Percentiles rank a stretch among this genome's conserved stretches.
Conservation (phyloP, 2,113 vertebrate species). For the Corythornis madagascariensis region DNA sequence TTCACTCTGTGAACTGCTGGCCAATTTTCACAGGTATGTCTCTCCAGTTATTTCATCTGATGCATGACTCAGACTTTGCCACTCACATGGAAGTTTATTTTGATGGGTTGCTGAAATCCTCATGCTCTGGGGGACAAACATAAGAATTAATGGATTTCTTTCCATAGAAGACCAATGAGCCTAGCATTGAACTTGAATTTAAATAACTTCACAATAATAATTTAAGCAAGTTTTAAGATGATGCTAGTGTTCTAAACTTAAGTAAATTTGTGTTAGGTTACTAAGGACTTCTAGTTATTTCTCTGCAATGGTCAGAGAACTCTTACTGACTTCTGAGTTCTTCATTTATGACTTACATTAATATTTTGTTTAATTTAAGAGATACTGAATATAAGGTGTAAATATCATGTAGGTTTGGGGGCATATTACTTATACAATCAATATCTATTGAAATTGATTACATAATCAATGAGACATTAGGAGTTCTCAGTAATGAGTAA, state of each 20-base stretch:
- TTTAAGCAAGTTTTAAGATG: not conserved
- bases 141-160: not conserved
- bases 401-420: not conserved
- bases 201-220: not conserved
- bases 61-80: not conserved
- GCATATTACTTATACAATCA: not conserved
- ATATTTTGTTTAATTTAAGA: conserved; percentile 28
- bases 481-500: conserved; percentile 6
- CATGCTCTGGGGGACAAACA: not conserved
- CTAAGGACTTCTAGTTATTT: not conserved
- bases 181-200: not conserved
- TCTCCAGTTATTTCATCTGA: not conserved
- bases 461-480: not conserved
- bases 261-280: not conserved
- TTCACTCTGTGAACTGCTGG: not conserved
- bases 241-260: not conserved
- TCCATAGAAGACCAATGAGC: not conserved
- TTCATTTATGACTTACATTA: conserved; percentile 31
- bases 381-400: not conserved
- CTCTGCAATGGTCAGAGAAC: not conserved
- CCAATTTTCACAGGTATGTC: not conserved
- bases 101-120: not conserved
- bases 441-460: conserved; percentile 32
- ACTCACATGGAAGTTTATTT: not conserved
- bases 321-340: not conserved